Base-by-base conservation (phyloP, 1,140 invertebrate genomes). In the Heterodera schachtii region DNA sequence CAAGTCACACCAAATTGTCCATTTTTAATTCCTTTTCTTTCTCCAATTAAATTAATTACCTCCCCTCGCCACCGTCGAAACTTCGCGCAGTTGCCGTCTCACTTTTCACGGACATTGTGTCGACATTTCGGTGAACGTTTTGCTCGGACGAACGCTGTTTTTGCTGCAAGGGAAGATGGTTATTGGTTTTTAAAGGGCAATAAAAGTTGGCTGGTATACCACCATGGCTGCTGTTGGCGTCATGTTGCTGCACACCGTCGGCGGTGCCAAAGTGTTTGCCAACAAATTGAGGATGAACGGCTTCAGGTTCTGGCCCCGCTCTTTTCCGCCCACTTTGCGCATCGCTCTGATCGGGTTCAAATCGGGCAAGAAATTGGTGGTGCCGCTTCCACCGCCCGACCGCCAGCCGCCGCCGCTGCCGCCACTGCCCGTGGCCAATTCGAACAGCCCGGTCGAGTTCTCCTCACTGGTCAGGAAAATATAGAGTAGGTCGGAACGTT, bases 401-500 rank as follows among this genome's bases (percentile, higher is more conserved):
- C 43, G 52, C 67, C 60, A 41, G 21, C 69, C 44, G 44, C 67
- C 43, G 47, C 70, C 21, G 67, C 31, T 47, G n/a, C 16, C 43
- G 0, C 16, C 11, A 57, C 31, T 71, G 71, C 44, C 16, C n/a
- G 46, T 13, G 19, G 8, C 41, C 5, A 75, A 46, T 43, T 57
- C 67, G 19, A 83, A 83, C 8, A 43, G 44, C 41, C 73, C 82
- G 5, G 46, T 76, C 5, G 79, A 9, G 43, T 83, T 82, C 16
- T 84, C 82, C 44, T 84, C 82, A 64, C 44, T 69, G 21, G 84
- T 87, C n/a, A 85, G 49, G 43, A 85, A 85, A 13, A 73, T 49
- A 44, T 86, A 87, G 11, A 85, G 46, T n/a, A 85, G 76, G 41
- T 85, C 86, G 16, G 86, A 87, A n/a, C 79, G 66, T 71, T 80